Conservation (phyloP, 2,113 vertebrate species). For the Columbina picui region DNA sequence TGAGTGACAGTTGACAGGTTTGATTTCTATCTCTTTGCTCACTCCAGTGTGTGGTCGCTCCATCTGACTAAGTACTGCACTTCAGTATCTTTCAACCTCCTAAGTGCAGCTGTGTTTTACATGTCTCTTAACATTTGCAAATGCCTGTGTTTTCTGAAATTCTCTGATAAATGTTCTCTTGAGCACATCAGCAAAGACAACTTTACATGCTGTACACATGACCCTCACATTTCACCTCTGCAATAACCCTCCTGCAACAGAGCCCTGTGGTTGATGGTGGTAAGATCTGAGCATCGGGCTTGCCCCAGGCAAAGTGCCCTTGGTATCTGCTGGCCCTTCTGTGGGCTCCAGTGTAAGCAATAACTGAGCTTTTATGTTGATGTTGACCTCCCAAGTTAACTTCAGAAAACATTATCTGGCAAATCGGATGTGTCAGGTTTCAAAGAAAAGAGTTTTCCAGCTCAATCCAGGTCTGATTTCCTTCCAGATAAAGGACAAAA, state of each 20-base stretch:
- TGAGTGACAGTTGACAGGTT: fast-evolving
- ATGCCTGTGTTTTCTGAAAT: neutral
- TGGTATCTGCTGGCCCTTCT: neutral
- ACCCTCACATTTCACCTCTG: neutral
- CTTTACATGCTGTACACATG: neutral
- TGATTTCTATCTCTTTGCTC: neutral
- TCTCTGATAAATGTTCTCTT: fast-evolving
- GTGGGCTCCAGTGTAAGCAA: neutral
- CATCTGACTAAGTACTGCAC: neutral
- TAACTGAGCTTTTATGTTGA: neutral
- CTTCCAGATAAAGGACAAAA: neutral
- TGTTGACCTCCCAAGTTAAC: neutral
- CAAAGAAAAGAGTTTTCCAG: neutral
- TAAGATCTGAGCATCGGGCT: neutral
- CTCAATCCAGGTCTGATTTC: neutral
- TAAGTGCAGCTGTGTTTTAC: neutral
- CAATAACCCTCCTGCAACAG: neutral
- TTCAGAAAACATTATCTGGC: neutral
- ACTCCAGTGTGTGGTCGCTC: neutral
- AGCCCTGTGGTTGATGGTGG: neutral
- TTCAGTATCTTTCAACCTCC: neutral
- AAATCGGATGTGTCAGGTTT: neutral
- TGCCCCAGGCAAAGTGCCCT: neutral
- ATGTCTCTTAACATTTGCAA: neutral
- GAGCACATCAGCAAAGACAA: neutral